These are phyloP conservation scores for Suncus etruscus DNA, from an alignment of 2,113 vertebrate genomes.

Conservation along the genomic window DNA sequence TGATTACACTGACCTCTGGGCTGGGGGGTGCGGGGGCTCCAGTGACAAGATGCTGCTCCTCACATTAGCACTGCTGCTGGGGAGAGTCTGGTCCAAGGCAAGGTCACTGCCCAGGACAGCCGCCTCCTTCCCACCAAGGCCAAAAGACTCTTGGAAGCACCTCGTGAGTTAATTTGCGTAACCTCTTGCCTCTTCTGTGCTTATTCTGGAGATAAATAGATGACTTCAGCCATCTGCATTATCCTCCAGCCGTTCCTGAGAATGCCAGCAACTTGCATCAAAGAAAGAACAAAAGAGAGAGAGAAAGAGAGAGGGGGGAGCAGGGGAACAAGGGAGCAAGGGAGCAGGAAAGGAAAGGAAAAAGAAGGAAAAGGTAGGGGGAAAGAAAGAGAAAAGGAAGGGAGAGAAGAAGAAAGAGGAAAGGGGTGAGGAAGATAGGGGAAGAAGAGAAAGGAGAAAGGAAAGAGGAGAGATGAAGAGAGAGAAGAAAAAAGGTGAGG, in stretches of 20 bases:
- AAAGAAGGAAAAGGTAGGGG: not conserved
- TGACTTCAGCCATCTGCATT: constrained; percentile 73
- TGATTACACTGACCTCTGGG: no score
- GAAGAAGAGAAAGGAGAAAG: no score
- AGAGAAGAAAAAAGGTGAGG: not conserved
- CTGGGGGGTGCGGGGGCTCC: no score
- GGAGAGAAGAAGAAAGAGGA: not conserved
- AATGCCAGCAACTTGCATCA: constrained; percentile 68
- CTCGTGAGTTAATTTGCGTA: constrained; percentile 69
- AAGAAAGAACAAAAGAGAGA: constrained; percentile 23
- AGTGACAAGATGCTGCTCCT: no score
- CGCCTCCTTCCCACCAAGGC: not conserved
- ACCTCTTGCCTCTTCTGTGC: constrained; percentile 68
- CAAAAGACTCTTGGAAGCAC: constrained; percentile 65
- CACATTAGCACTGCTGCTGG: not conserved
- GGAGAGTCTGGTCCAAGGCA: constrained; percentile 2
- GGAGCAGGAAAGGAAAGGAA: not conserved
- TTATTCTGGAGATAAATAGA: constrained; percentile 79
- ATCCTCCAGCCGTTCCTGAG: not conserved
- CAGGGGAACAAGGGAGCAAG: not conserved
- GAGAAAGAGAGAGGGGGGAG: not conserved
- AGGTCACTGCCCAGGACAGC: constrained; percentile 26
- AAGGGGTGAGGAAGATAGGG: not conserved
- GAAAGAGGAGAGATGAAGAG: not conserved
- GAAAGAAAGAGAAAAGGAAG: not conserved